Evolutionary conservation across 2,113 vertebrate genomes (phyloP).

Genomic region (Orcinus orca): DNA sequence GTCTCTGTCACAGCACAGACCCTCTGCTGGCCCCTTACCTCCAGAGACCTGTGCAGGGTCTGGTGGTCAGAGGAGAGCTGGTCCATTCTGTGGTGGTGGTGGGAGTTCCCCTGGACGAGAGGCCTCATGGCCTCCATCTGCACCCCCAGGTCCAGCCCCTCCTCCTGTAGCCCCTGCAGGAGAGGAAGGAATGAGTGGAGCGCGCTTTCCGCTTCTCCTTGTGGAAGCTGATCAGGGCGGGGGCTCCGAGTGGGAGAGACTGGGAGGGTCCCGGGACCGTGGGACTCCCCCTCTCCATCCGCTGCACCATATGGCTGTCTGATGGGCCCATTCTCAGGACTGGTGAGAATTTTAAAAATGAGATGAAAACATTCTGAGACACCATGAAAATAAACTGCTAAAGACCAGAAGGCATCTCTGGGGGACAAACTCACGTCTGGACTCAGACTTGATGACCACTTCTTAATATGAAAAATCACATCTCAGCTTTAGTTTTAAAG

Average conservation of each 20-base stretch:
- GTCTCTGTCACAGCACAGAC: rapidly evolving
- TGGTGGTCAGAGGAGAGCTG: slow-evolving; percentile 84
- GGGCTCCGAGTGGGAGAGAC: neutral
- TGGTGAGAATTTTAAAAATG: neutral
- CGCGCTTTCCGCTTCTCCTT: rapidly evolving
- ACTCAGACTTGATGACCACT: neutral
- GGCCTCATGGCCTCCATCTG: slow-evolving; percentile 86
- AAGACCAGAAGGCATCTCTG: neutral
- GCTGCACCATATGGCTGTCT: neutral
- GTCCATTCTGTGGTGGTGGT: slow-evolving; percentile 85
- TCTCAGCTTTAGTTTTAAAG: neutral
- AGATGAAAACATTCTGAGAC: neutral
- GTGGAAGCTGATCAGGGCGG: rapidly evolving
- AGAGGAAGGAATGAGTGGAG: neutral
- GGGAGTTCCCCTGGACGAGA: slow-evolving; percentile 83
- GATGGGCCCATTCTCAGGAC: neutral
- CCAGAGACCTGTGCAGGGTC: slow-evolving; percentile 83
- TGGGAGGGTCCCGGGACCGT: rapidly evolving
- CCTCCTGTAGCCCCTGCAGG: slow-evolving; percentile 89
- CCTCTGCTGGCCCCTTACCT: slow-evolving; percentile 79
- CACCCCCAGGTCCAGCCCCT: slow-evolving; percentile 85
- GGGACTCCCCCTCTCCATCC: rapidly evolving
- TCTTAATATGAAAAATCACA: neutral
- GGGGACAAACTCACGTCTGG: neutral
- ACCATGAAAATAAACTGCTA: neutral